A percentile compares a stretch with the other conserved stretches of the same genome.
These are phyloP conservation scores for Escarpia spicata DNA, from an alignment of 2,888 invertebrate species.

Conservation along the genomic window DNA sequence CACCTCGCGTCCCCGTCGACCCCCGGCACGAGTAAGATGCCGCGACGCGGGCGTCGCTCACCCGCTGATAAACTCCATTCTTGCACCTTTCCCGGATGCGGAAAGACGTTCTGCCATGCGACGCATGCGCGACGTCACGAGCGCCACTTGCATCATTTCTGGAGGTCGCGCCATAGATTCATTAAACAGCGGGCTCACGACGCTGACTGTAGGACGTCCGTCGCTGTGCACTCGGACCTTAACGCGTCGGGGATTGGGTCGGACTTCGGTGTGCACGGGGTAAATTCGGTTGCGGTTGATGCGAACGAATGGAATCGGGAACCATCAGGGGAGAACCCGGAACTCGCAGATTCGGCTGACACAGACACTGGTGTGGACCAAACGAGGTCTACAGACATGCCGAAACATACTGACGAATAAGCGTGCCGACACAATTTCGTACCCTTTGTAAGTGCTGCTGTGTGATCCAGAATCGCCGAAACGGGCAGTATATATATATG, in stretches of 20 bases:
- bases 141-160: not conserved
- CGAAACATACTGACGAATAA: not conserved
- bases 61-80: not conserved
- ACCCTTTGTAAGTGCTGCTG: not conserved
- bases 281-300: not conserved
- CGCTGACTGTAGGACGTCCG: not conserved
- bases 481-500: not conserved
- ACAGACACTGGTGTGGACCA: not conserved
- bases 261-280: not conserved
- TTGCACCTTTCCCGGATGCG: slow-evolving; percentile 5
- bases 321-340: not conserved
- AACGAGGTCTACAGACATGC: not conserved
- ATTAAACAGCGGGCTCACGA: not conserved
- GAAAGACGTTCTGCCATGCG: not conserved
- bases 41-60: not conserved
- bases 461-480: not conserved
- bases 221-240: not conserved
- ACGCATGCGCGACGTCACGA: not conserved
- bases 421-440: not conserved
- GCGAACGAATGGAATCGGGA: not conserved
- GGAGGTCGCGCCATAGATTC: not conserved
- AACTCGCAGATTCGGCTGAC: slow-evolving; percentile 2
- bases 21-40: not conserved
- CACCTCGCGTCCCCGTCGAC: not conserved
- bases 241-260: not conserved